Conservation (phyloP, 2,797 vertebrate genomes). For the Liasis olivaceus region DNA sequence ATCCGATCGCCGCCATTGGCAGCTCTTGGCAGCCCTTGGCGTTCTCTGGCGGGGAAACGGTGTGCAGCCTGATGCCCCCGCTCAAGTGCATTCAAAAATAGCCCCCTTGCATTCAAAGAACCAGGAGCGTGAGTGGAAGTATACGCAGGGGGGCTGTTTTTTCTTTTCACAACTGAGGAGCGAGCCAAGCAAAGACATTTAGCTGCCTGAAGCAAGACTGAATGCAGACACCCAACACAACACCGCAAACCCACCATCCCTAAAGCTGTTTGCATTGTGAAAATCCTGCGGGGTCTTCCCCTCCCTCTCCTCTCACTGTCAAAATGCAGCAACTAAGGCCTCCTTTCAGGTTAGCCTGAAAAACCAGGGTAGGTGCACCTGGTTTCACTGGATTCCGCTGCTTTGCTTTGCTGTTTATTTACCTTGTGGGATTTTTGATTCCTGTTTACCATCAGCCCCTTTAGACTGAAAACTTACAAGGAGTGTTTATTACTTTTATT, state of each 20-base stretch:
- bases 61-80: background rate
- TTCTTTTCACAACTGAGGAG: background rate
- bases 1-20: constrained; percentile 4
- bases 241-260: background rate
- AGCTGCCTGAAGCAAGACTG: background rate
- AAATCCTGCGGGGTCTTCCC: background rate
- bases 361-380: background rate
- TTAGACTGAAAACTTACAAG: background rate
- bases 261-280: background rate
- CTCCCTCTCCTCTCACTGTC: background rate
- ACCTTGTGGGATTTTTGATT: background rate
- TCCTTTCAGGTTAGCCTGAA: background rate
- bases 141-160: background rate
- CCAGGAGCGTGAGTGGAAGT: background rate
- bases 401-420: background rate
- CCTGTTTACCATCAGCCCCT: background rate
- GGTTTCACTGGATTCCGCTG: background rate
- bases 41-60: background rate
- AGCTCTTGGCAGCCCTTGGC: background rate
- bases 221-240: background rate
- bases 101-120: background rate
- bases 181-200: background rate
- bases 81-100: background rate
- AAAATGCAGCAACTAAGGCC: background rate
- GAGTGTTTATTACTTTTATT: background rate